These are phyloP conservation scores for Knipowitschia caucasica DNA, from an alignment of 2,797 vertebrate genomes.

Conservation along the genomic window DNA sequence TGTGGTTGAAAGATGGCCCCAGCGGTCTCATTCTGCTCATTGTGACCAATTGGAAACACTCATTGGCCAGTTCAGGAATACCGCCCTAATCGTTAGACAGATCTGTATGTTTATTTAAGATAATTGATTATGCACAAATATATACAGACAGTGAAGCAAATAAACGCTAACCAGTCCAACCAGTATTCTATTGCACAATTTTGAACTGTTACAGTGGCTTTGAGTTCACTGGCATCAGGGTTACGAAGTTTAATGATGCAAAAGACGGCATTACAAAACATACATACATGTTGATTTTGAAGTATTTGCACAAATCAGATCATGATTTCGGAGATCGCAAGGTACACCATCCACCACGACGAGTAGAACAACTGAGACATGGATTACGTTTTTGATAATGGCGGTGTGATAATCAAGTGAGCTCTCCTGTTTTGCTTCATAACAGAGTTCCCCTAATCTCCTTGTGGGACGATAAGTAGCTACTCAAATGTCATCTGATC, in stretches of 20 bases:
- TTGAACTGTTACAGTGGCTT: conserved; percentile 6
- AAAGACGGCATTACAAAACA: not conserved
- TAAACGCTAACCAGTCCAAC: conserved; percentile 5
- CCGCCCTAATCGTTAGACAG: not conserved
- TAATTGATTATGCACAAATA: not conserved
- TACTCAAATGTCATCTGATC: conserved; percentile 4
- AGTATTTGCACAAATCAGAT: not conserved
- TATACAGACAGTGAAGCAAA: conserved; percentile 8
- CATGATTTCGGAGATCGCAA: no score
- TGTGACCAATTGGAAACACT: conserved; percentile 21
- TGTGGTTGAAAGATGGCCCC: conserved; percentile 21
- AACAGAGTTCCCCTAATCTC: not conserved
- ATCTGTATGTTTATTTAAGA: conserved; percentile 5
- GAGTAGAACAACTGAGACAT: not conserved
- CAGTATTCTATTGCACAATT: conserved; percentile 2
- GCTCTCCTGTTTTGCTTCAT: not conserved
- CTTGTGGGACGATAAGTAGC: not conserved
- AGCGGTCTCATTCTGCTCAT: conserved; percentile 21
- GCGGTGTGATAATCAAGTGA: not conserved
- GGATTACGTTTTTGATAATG: not conserved
- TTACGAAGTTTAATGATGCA: not conserved
- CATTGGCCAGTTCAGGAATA: conserved; percentile 11
- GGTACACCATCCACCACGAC: no score
- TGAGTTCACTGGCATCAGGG: not conserved
- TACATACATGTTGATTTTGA: no score